Evolutionary conservation across 53 echinoderm and acorn worm species (phyloP), one percentile per base, ranked within the genome.

Genomic region (Crossaster papposus): DNA sequence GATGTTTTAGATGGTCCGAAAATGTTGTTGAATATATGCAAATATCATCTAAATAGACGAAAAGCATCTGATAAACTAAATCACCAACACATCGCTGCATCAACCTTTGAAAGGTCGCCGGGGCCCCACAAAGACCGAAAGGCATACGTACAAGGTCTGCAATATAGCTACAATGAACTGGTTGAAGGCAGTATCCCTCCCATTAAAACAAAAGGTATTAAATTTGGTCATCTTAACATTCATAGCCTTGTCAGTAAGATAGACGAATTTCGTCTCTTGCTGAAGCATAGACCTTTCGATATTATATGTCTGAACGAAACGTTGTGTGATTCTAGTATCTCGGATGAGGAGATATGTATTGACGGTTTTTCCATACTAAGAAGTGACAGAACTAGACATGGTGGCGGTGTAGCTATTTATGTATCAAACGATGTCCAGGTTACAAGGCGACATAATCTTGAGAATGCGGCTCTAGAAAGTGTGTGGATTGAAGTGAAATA

Each of bases 341-440:
- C 83, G 37, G 80, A 93, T 33, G 12, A 52, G 2, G 93, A 93
- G 62, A 23, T 93, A 74, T 3, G 9, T 20, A 37, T 89, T 23
- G 65, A 64, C 50, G 79, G 89, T 24, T 89, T 71, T 28, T 28
- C 64, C 26, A 20, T 88, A 18, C 20, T 82, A 2, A 88, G 92
- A 64, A 53, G 33, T 13, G 92, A 92, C 31, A 82, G 82, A 52
- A 79, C 70, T 22, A 51, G 91, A 29, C 51, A 70, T 53, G 91
- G 91, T 32, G 91, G 85, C 7, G 82, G 82, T 14, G 87, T 91
- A 23, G 79, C 72, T 72, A n/a, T 75, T 14, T 90, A 90, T 30
- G 44, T 90, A 38, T 83, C 31, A 22, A 68, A 91, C 37, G 70
- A 79, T 11, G 6, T 81, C 35, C 65, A 32, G 7, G 77, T 76